Evolutionary conservation across 2,797 vertebrate genomes (phyloP).

Genomic region (Trichosurus vulpecula): DNA sequence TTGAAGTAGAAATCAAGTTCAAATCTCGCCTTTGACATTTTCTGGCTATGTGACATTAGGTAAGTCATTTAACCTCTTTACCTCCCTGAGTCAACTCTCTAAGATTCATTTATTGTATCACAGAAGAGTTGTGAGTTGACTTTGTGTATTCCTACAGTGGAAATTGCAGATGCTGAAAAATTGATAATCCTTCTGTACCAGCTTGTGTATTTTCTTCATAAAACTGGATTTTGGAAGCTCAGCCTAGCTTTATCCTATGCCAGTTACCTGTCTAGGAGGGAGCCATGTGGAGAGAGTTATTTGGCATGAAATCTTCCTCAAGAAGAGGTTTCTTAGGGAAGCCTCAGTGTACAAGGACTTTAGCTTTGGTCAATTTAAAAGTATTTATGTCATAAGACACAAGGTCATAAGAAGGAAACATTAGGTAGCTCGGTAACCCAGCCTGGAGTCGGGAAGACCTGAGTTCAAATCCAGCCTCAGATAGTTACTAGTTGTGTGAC

Average conservation of each 20-base stretch:
- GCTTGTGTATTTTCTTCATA: background rate
- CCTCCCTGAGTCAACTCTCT: background rate
- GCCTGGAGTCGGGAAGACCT: background rate
- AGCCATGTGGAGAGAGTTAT: background rate
- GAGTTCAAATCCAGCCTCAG: background rate
- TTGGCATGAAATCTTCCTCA: constrained; percentile 36
- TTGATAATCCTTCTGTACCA: background rate
- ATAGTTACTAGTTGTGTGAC: background rate
- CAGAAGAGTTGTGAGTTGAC: background rate
- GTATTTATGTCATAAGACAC: too few relatives aligned
- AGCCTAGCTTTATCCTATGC: background rate
- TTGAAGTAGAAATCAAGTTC: background rate
- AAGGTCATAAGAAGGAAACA: too few relatives aligned
- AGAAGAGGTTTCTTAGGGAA: constrained; percentile 29
- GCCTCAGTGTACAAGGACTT: constrained; percentile 27
- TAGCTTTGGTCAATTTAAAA: constrained; percentile 1
- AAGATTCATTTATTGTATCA: background rate
- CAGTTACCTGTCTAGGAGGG: too few relatives aligned
- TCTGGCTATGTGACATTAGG: background rate
- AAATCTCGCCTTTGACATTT: background rate
- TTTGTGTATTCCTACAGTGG: background rate
- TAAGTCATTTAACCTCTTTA: background rate
- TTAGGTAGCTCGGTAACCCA: too few relatives aligned
- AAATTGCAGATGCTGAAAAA: background rate
- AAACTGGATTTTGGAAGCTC: constrained; percentile 9